A percentile compares a stretch with the other conserved stretches of the same genome.
These are phyloP conservation scores for Fundulus diaphanus DNA, from an alignment of 2,797 vertebrate genomes.

Conservation along the genomic window DNA sequence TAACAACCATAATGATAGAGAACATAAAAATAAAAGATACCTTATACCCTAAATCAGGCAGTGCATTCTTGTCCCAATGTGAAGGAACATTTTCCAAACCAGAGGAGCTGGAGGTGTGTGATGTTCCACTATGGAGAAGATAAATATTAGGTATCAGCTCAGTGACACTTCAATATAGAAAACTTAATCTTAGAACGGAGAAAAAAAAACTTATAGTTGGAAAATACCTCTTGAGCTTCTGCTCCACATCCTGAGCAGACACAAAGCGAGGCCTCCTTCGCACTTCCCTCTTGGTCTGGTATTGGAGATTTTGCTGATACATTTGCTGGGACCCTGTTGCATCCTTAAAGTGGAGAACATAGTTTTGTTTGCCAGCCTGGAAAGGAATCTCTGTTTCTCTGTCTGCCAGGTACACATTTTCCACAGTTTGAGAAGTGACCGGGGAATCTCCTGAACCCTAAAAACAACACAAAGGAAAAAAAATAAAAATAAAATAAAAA, in stretches of 20 bases:
- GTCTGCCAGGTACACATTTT: constrained; percentile 84
- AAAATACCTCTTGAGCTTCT: constrained; percentile 74
- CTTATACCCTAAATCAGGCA: constrained; percentile 86
- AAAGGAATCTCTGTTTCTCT: constrained; percentile 78
- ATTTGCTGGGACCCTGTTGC: constrained; percentile 69
- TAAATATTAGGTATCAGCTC: neutral
- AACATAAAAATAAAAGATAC: constrained; percentile 67
- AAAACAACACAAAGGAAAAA: constrained; percentile 58
- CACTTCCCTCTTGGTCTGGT: constrained; percentile 79
- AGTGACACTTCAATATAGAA: neutral
- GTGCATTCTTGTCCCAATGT: constrained; percentile 86
- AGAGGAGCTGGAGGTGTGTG: constrained; percentile 48
- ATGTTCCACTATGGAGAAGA: constrained; percentile 34
- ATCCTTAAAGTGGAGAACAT: constrained; percentile 85
- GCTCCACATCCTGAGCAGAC: constrained; percentile 78
- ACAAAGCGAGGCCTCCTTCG: constrained; percentile 88
- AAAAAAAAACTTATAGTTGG: neutral
- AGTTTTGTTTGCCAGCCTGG: constrained; percentile 78
- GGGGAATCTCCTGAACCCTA: constrained; percentile 74
- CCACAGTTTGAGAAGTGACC: constrained; percentile 84
- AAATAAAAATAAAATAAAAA: too few relatives aligned
- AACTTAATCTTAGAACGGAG: neutral
- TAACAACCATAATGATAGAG: neutral
- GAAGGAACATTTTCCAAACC: constrained; percentile 72
- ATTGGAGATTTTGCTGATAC: constrained; percentile 85